Evolutionary conservation across 2,888 invertebrate genomes (phyloP).

Genomic region (Diploptera punctata): DNA sequence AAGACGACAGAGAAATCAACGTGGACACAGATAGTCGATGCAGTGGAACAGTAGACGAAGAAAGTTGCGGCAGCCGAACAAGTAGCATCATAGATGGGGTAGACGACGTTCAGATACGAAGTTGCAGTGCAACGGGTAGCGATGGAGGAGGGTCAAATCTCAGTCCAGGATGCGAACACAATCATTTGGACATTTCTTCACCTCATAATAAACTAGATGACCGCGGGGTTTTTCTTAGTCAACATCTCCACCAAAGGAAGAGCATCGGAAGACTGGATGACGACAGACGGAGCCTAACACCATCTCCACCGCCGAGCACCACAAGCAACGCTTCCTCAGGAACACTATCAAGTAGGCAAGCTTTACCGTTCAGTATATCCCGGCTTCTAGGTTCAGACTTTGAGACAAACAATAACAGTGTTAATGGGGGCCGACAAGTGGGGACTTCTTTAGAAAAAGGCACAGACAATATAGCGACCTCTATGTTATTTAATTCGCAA

Average conservation of each 20-base stretch:
- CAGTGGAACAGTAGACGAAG: conserved; percentile 61
- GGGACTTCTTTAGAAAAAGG: background rate
- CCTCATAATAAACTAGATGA: conserved; percentile 17
- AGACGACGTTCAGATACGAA: conserved; percentile 26
- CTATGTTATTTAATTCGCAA: conserved; percentile 39
- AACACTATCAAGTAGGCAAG: conserved; percentile 45
- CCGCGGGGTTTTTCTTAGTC: background rate
- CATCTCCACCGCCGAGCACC: conserved; percentile 36
- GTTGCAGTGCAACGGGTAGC: conserved; percentile 6
- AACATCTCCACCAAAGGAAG: conserved; percentile 19
- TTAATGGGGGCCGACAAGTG: conserved; percentile 41
- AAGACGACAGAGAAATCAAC: conserved; percentile 67
- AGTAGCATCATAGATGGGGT: conserved; percentile 39
- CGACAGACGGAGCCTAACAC: conserved; percentile 51
- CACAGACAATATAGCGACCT: background rate
- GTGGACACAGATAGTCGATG: conserved; percentile 69
- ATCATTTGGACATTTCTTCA: conserved; percentile 11
- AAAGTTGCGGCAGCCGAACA: conserved; percentile 30
- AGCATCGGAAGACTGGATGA: conserved; percentile 52
- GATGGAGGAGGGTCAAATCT: background rate
- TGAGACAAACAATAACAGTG: conserved; percentile 63
- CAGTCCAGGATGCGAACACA: background rate
- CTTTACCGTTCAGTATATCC: conserved; percentile 82
- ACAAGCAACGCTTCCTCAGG: conserved; percentile 29
- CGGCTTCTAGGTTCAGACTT: conserved; percentile 79